A percentile compares a stretch with the other conserved stretches of the same genome.
Evolutionary conservation across 2,888 invertebrate genomes (phyloP).

Genomic region (Megamerina dolium): DNA sequence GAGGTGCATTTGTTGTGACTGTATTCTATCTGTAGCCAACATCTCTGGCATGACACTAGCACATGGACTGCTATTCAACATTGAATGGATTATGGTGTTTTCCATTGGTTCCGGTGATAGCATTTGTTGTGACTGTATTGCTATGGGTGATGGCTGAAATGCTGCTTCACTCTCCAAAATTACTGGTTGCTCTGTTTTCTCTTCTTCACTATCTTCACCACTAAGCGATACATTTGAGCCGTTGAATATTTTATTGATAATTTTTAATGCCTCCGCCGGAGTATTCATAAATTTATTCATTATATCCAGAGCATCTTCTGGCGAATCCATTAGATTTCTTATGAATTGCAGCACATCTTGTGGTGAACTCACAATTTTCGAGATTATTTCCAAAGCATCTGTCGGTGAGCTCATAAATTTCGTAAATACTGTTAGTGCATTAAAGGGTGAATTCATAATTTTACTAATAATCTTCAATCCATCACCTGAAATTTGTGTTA

Average conservation of each 20-base stretch:
- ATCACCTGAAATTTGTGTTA: conserved; percentile 41
- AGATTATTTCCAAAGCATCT: conserved; percentile 49
- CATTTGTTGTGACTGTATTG: background rate
- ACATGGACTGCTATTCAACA: conserved; percentile 13
- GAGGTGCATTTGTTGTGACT: background rate
- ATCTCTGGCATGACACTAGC: no score
- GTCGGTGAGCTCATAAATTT: conserved; percentile 50
- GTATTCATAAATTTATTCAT: conserved; percentile 50
- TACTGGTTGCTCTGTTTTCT: background rate
- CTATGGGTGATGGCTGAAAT: conserved; percentile 8
- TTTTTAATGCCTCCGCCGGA: conserved; percentile 46
- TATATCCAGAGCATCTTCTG: conserved; percentile 47
- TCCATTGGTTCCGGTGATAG: conserved; percentile 20
- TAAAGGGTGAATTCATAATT: conserved; percentile 50
- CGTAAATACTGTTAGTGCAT: conserved; percentile 49
- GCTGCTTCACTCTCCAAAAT: background rate
- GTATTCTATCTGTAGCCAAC: background rate
- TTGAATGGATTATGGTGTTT: conserved; percentile 1
- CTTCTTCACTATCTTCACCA: conserved; percentile 12
- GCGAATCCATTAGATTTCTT: conserved; percentile 48
- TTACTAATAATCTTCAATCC: conserved; percentile 49
- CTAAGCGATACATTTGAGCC: conserved; percentile 22
- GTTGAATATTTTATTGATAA: conserved; percentile 46
- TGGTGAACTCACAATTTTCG: conserved; percentile 48
- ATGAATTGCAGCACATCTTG: conserved; percentile 48